Base-by-base conservation (phyloP, 92 coral and sea anemone genomes). In the Zoanthus sansibaricus region DNA sequence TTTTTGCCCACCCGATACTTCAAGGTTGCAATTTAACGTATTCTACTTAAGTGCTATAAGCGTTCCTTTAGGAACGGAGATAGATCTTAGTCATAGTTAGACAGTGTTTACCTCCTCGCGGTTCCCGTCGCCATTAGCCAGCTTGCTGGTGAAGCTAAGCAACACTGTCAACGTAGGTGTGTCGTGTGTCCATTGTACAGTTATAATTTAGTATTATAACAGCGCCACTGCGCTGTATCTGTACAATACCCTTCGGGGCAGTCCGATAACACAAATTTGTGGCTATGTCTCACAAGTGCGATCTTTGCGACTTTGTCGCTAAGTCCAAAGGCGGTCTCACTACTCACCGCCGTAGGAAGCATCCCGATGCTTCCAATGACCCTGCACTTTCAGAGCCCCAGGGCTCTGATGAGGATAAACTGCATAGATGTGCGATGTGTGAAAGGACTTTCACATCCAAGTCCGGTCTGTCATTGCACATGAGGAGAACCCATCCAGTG, bases 381-480 rank as follows among this genome's bases (percentile, higher is more conserved):
- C 21, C 18, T 5, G 17, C 17, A 4, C 21, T n/a, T 14, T 6
- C 21, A 61, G 68, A 61, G 21, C 52, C 5, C 5, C 68, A 14
- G 10, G 16, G 17, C 5, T 14, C 17, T 61, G 68, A 5, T 5
- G 6, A 61, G 18, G 80, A 59, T 9, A 11, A 14, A 9, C 18
- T 14, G 21, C 17, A 61, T 4, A 14, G 18, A 0, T 90, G 93
- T 30, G 14, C 77, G 30, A 62, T 69, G 3, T 90, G 93, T 33
- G 14, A 8, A 0, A 54, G 79, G 59, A 12, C 61, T 10, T 87
- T 80, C 32, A 82, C 78, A 66, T 5, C 84, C 1, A 13, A 17
- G 30, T 2, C 83, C 9, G 88, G 93, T 3, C 66, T 86, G 30
- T 71, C 82, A 17, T 8, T 79, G 20, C 91, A 90, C 51, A 42